Evolutionary conservation across 2,888 invertebrate genomes (phyloP).

Genomic region (Embidobia sp.): DNA sequence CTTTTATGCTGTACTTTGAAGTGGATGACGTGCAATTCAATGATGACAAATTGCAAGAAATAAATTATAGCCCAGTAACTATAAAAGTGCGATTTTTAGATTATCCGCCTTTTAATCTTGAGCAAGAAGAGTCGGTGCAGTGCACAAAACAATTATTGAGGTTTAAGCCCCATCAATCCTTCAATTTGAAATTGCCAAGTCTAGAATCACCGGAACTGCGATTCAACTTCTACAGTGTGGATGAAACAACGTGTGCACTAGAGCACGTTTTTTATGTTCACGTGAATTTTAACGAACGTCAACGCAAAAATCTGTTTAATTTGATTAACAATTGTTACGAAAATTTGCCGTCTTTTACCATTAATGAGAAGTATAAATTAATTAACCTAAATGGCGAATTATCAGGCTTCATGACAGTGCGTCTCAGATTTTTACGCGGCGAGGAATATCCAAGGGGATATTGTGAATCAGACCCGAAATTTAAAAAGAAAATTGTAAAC

Average conservation of each 20-base stretch:
- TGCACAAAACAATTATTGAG: background rate
- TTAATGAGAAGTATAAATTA: constrained; percentile 64
- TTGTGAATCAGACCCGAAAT: too few species aligned
- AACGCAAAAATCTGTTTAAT: constrained; percentile 51
- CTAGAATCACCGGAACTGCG: constrained; percentile 11
- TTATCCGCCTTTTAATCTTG: constrained; percentile 68
- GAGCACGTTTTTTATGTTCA: constrained; percentile 61
- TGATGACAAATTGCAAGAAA: constrained; percentile 32
- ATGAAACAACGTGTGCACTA: background rate
- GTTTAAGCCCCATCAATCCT: constrained; percentile 23
- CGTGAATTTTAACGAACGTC: constrained; percentile 59
- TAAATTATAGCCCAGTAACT: constrained; percentile 45
- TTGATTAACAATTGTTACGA: constrained; percentile 60
- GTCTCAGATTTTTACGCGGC: background rate
- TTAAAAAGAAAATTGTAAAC: too few species aligned
- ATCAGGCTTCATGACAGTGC: constrained; percentile 68
- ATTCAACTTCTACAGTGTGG: constrained; percentile 1
- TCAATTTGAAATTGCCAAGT: constrained; percentile 11
- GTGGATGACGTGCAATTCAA: constrained; percentile 62
- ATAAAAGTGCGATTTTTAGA: constrained; percentile 68
- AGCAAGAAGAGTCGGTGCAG: constrained; percentile 15
- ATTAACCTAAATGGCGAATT: constrained; percentile 55
- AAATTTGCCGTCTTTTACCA: constrained; percentile 52
- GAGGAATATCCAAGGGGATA: too few species aligned
- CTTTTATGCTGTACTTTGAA: constrained; percentile 68